Base-by-base conservation (phyloP, 2,113 vertebrate species). In the Sebastes fasciatus region DNA sequence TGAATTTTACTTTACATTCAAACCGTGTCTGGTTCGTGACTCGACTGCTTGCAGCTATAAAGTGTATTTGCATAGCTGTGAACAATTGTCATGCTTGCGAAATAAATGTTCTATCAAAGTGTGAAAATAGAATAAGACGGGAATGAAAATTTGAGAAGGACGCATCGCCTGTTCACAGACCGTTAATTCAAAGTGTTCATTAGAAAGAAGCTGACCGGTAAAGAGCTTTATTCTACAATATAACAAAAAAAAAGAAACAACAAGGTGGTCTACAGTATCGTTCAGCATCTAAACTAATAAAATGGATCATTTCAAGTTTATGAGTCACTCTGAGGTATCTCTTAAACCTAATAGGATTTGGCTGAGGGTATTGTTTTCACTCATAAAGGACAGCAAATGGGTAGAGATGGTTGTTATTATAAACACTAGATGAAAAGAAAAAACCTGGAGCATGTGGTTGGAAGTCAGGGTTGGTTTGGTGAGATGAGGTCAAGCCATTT, bases 271-370 rank as follows among this genome's bases (percentile, higher is more conserved):
- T 34, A 6, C 21, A 21, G 42, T 40, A 55, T 71, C 7, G 13
- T n/a, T n/a, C 26, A 14, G 13, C 57, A 4, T 58, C 48, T 65
- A 19, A 48, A 57, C 49, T 72, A 42, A 66, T 46, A 46, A 51
- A 65, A 16, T 49, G 6, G 21, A 54, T 73, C 3, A 74, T 65
- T 74, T 77, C 26, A 63, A 73, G 51, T 85, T 49, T 72, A 49
- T 74, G 74, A 65, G 60, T 63, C 34, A 64, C 57, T 58, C 46
- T 67, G 9, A 67, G 17, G 11, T 64, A 58, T 5, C 21, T 84
- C 16, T 60, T 68, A 23, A 79, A 62, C 23, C n/a, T 62, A 14
- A 43, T 10, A 49, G 62, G n/a, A 49, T 49, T 78, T 69, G 46
- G 5, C 14, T 19, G 19, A 52, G 43, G 17, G 16, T 58, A 1